phyloP scores from a whole-genome alignment of 2,797 vertebrate genomes.

The Rhyacichthys aspro region DNA sequence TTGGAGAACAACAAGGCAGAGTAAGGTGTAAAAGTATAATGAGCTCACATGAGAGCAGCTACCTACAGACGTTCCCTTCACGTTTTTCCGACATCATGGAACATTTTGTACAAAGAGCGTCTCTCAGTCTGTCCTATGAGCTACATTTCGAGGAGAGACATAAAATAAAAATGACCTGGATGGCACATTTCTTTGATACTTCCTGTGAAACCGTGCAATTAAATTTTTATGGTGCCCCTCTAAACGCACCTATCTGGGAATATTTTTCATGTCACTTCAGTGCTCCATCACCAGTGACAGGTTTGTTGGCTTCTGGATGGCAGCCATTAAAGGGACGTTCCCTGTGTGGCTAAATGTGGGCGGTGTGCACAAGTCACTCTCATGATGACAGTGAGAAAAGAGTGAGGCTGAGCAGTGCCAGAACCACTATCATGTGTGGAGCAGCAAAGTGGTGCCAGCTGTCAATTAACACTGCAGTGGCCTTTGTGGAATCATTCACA shows the following conservation, averaged over 20 bases:
- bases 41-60: background rate
- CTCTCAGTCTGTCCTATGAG: slow-evolving; percentile 1
- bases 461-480: slow-evolving; percentile 2
- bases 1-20: slow-evolving; percentile 26
- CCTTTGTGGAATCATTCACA: slow-evolving; percentile 1
- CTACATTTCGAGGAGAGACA: slow-evolving; percentile 56
- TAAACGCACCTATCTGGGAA: slow-evolving; percentile 69
- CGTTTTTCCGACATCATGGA: background rate
- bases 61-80: background rate
- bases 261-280: slow-evolving; percentile 76
- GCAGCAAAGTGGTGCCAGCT: slow-evolving; percentile 8
- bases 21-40: slow-evolving; percentile 13
- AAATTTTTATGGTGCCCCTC: slow-evolving; percentile 71
- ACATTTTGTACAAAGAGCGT: slow-evolving; percentile 2
- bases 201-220: slow-evolving; percentile 51
- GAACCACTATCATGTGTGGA: slow-evolving; percentile 12
- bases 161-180: slow-evolving; percentile 73
- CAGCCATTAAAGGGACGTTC: slow-evolving; percentile 47
- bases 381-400: slow-evolving; percentile 4
- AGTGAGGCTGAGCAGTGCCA: background rate
- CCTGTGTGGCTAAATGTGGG: slow-evolving; percentile 19
- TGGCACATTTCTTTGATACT: slow-evolving; percentile 65
- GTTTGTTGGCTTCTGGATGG: slow-evolving; percentile 44
- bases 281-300: slow-evolving; percentile 69
- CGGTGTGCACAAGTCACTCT: slow-evolving; percentile 14